Percentiles rank a stretch among this genome's conserved stretches.
Conservation (phyloP, 2,113 vertebrate species). For the Harpagus bidentatus region DNA sequence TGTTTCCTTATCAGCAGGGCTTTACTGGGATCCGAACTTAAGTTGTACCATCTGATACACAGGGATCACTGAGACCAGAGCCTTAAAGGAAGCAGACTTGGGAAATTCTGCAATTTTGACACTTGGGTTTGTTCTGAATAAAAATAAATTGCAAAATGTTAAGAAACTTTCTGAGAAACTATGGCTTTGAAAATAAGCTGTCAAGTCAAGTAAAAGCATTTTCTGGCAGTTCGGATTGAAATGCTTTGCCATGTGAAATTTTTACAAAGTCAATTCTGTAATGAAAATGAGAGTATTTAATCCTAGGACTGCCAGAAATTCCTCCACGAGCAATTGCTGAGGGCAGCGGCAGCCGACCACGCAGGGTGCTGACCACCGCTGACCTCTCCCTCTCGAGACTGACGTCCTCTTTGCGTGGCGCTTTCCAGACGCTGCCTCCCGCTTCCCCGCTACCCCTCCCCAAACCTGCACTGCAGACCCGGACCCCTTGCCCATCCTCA, state of each 20-base stretch:
- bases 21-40: not conserved
- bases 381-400: not conserved
- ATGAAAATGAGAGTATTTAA: not conserved
- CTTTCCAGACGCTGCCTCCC: not conserved
- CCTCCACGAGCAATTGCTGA: not conserved
- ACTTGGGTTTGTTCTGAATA: not conserved
- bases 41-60: not conserved
- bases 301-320: not conserved
- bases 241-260: accelerated
- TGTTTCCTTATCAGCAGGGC: not conserved
- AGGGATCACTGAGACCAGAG: not conserved
- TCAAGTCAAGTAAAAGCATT: not conserved
- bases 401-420: accelerated
- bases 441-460: accelerated
- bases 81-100: not conserved
- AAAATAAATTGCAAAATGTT: not conserved
- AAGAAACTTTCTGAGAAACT: not conserved
- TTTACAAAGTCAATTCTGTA: not conserved
- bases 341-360: accelerated
- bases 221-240: not conserved
- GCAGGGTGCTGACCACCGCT: accelerated
- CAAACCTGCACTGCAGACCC: accelerated
- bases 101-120: not conserved
- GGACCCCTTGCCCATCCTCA: not conserved
- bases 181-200: not conserved